Evolutionary conservation across 2,113 vertebrate species (phyloP).

Genomic region (Siniperca chuatsi): DNA sequence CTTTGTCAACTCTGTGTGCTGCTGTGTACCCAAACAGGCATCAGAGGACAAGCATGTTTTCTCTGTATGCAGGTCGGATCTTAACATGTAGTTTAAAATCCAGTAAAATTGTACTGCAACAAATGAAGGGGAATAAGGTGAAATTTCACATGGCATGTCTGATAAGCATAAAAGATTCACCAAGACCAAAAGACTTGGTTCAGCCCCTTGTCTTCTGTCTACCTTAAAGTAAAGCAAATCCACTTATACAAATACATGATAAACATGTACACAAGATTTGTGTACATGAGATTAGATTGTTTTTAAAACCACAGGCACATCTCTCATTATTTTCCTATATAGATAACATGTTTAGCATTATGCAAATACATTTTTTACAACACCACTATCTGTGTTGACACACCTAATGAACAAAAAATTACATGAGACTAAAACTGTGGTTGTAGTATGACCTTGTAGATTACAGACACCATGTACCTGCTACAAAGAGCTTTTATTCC

Average conservation of each 20-base stretch:
- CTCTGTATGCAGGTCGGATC: constrained; percentile 28
- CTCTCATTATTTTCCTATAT: not conserved
- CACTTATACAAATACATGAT: not conserved
- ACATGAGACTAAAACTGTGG: not conserved
- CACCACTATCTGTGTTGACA: not conserved
- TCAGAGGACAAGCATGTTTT: constrained; percentile 37
- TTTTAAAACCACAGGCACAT: not conserved
- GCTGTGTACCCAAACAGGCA: constrained; percentile 11
- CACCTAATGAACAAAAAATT: not conserved
- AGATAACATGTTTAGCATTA: not conserved
- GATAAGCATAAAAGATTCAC: constrained; percentile 39
- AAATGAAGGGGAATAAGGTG: not conserved
- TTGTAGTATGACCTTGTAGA: not conserved
- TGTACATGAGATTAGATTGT: too few relatives aligned
- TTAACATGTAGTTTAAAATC: constrained; percentile 35
- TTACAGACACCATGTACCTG: not conserved
- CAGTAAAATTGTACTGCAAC: constrained; percentile 47
- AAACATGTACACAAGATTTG: not conserved
- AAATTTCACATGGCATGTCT: constrained; percentile 25
- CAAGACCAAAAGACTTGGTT: constrained; percentile 27
- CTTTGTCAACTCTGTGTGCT: constrained; percentile 15
- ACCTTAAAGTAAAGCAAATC: constrained; percentile 17
- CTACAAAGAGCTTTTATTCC: not conserved
- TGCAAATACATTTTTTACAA: too few relatives aligned
- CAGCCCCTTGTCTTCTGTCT: not conserved